Evolutionary conservation across 1,140 invertebrate species (phyloP).

Genomic region (Diachasma alloeum): DNA sequence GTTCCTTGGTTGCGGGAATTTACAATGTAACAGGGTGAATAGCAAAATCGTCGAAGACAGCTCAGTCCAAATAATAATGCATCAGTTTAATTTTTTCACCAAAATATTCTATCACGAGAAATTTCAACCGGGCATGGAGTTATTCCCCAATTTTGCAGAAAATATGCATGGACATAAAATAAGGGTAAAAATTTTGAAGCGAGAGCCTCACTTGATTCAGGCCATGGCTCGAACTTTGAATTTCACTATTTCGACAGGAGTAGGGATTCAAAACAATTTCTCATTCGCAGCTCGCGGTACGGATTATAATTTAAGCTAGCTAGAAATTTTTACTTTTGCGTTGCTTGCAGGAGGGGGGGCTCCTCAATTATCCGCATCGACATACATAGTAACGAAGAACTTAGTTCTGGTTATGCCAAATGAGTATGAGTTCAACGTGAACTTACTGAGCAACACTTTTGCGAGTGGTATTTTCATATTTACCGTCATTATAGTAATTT

Average conservation of each 20-base stretch:
- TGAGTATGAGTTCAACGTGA: not conserved
- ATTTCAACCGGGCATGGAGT: not conserved
- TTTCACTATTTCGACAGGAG: too few species aligned
- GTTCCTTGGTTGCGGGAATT: not conserved
- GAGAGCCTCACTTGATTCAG: not conserved
- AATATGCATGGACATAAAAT: not conserved
- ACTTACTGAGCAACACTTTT: not conserved
- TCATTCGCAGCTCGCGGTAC: too few species aligned
- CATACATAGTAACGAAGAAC: not conserved
- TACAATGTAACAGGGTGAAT: not conserved
- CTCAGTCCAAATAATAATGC: not conserved
- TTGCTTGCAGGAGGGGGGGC: too few species aligned
- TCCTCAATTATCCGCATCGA: not conserved
- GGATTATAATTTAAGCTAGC: too few species aligned
- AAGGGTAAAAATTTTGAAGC: not conserved
- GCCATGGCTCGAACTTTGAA: not conserved
- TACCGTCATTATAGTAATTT: not conserved
- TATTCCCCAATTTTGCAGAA: not conserved
- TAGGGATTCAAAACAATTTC: too few species aligned
- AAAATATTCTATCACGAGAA: not conserved
- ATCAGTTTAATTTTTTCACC: not conserved
- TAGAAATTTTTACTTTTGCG: too few species aligned
- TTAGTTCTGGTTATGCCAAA: not conserved
- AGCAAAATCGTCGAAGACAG: not conserved
- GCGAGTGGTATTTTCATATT: not conserved